Percentiles rank a stretch among this genome's conserved stretches.
Evolutionary conservation across 2,797 vertebrate genomes (phyloP).

Genomic region (Clangula hyemalis): DNA sequence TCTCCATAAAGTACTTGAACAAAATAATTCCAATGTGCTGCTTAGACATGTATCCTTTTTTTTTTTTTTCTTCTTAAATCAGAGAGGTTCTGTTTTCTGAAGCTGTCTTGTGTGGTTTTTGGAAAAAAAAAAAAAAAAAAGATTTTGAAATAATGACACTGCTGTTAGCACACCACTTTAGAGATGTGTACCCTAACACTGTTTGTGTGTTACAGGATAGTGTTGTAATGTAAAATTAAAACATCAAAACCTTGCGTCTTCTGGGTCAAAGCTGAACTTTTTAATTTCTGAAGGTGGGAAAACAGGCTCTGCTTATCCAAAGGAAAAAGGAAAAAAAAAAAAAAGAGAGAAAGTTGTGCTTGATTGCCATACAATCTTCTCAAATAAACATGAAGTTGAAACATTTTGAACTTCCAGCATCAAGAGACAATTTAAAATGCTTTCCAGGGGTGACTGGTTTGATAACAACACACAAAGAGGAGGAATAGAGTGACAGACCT

Average conservation of each 20-base stretch:
- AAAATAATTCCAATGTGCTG: not conserved
- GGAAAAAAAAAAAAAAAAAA: not conserved
- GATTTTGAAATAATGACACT: not conserved
- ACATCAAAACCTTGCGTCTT: not conserved
- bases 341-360: not conserved
- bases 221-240: not conserved
- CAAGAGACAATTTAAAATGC: not conserved
- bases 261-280: not conserved
- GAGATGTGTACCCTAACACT: not conserved
- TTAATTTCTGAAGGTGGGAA: not conserved
- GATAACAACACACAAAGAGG: not conserved
- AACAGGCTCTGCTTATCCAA: not conserved
- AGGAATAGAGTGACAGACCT: not conserved
- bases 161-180: not conserved
- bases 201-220: not conserved
- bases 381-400: not conserved
- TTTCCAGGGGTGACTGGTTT: conserved; percentile 17
- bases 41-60: not conserved
- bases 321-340: not conserved
- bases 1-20: not conserved
- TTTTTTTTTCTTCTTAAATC: not conserved
- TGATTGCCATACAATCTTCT: not conserved
- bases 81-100: not conserved
- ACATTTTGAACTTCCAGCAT: not conserved
- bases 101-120: not conserved